Conservation (phyloP, 2,113 vertebrate species). For the Salvelinus namaycush region DNA sequence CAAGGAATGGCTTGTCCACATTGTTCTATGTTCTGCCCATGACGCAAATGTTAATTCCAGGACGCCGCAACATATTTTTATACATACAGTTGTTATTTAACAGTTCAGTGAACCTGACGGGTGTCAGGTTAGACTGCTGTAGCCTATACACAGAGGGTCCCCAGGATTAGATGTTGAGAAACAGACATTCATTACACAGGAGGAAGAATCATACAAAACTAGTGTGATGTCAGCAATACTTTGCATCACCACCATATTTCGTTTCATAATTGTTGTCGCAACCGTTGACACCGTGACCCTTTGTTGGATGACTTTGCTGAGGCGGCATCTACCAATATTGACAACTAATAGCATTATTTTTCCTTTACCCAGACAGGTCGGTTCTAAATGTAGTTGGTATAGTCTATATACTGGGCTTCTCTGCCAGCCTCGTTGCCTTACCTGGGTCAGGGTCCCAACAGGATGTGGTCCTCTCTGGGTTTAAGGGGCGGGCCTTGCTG, state of each 20-base stretch:
- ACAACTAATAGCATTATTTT: neutral
- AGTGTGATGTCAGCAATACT: no score
- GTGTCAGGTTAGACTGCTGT: no score
- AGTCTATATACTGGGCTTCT: slow-evolving; percentile 67
- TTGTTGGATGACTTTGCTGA: neutral
- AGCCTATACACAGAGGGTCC: no score
- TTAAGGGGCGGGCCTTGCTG: slow-evolving; percentile 78
- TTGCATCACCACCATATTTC: neutral
- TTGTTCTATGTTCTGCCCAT: no score
- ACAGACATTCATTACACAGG: no score
- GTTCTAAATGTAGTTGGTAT: slow-evolving; percentile 72
- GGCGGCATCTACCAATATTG: neutral
- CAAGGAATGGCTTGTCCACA: no score
- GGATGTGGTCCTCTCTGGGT: neutral
- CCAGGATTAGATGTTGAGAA: no score
- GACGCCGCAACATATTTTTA: no score
- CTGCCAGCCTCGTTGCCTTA: slow-evolving; percentile 47
- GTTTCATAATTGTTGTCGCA: neutral
- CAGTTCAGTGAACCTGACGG: no score
- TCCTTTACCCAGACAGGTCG: slow-evolving; percentile 39
- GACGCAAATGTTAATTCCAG: no score
- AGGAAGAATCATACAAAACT: no score
- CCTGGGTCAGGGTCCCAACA: accelerated
- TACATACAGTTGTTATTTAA: no score
- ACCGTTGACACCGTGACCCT: neutral